Percentiles rank a stretch among this genome's conserved stretches.
Conservation (phyloP, 2,797 vertebrate genomes). For the Intellagama lesueurii region DNA sequence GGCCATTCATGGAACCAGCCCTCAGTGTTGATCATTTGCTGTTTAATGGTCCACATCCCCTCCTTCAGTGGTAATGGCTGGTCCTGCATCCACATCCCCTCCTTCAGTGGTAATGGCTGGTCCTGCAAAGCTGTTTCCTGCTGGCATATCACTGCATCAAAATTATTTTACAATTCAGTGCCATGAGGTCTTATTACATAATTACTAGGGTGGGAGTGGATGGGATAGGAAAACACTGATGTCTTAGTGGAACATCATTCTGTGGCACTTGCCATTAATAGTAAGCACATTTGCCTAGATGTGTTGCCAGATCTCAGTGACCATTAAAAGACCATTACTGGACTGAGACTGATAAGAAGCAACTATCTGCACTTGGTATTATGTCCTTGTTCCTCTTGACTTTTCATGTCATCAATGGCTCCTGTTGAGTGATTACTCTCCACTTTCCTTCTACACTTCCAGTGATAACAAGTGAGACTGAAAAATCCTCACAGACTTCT, state of each 20-base stretch:
- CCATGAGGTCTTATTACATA: neutral
- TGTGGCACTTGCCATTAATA: neutral
- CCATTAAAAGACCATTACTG: neutral
- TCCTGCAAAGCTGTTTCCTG: neutral
- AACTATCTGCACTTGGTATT: slow-evolving; percentile 22
- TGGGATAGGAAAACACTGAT: neutral
- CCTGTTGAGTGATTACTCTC: slow-evolving; percentile 22
- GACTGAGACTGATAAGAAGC: slow-evolving; percentile 10
- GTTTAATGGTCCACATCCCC: no score
- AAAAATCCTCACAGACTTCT: slow-evolving; percentile 24
- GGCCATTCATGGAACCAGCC: no score
- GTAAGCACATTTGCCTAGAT: neutral
- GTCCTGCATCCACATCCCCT: no score
- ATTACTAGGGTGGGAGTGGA: neutral
- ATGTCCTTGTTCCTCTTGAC: slow-evolving; percentile 34
- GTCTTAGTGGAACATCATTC: neutral
- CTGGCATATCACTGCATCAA: neutral
- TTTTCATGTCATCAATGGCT: slow-evolving; percentile 30
- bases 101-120: no score
- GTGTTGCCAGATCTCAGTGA: neutral
- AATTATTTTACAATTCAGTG: neutral
- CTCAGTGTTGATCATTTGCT: no score
- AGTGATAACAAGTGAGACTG: slow-evolving; percentile 31
- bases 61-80: no score
- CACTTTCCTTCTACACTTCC: slow-evolving; percentile 20